Percentiles rank a stretch among this genome's conserved stretches.
phyloP scores from a whole-genome alignment of 2,888 invertebrate species.

The Drosophila kanekoi region DNA sequence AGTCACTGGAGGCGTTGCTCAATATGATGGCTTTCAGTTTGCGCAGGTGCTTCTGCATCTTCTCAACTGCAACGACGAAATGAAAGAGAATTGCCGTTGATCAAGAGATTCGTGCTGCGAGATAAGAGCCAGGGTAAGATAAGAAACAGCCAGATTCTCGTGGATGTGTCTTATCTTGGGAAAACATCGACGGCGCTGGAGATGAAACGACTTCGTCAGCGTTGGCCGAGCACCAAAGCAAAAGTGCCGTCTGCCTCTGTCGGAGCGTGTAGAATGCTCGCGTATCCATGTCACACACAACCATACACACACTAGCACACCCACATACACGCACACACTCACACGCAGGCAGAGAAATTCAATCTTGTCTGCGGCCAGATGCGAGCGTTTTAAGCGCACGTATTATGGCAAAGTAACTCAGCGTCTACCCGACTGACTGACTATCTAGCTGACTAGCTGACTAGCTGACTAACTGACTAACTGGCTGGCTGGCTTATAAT shows the following conservation, averaged over 20 bases:
- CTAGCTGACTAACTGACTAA: conserved; percentile 36
- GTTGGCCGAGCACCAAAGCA: conserved; percentile 64
- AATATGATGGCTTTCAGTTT: conserved; percentile 82
- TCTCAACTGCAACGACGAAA: conserved; percentile 70
- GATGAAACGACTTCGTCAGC: conserved; percentile 49
- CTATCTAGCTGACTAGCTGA: conserved; percentile 19
- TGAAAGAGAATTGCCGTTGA: conserved; percentile 28
- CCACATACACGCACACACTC: conserved; percentile 4
- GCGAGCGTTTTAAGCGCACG: conserved; percentile 59
- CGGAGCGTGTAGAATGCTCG: conserved; percentile 55
- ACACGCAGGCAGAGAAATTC: conserved; percentile 63
- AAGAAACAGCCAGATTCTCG: conserved; percentile 22
- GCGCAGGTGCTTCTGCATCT: conserved; percentile 83
- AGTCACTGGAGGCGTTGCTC: conserved; percentile 74
- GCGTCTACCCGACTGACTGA: conserved; percentile 4
- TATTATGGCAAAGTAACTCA: conserved; percentile 55
- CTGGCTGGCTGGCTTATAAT: conserved; percentile 74
- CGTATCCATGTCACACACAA: conserved; percentile 29
- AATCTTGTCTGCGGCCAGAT: conserved; percentile 61
- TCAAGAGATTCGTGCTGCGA: neutral
- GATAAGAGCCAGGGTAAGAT: conserved; percentile 5
- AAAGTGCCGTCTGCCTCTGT: conserved; percentile 60
- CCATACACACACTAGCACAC: conserved; percentile 24
- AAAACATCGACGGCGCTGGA: conserved; percentile 41
- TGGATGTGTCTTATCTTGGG: conserved; percentile 45